Evolutionary conservation across 2,888 invertebrate species (phyloP).

Genomic region (Drosophila infuscata): DNA sequence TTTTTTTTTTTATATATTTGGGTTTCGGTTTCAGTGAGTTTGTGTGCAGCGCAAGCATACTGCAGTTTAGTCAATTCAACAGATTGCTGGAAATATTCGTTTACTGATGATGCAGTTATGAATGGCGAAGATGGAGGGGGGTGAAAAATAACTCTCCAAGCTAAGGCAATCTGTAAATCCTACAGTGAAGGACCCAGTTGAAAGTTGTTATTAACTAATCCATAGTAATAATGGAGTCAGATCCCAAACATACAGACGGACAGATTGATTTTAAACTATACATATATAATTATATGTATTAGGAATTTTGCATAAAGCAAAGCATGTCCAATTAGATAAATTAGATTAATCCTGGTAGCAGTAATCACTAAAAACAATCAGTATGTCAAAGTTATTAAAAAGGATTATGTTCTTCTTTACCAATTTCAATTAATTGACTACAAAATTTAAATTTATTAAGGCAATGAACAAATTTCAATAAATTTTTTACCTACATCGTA

Average conservation of each 20-base stretch:
- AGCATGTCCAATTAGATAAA: background rate
- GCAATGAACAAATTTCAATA: background rate
- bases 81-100: background rate
- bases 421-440: background rate
- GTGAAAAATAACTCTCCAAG: background rate
- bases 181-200: background rate
- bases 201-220: background rate
- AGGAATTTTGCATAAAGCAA: background rate
- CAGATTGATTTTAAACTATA: background rate
- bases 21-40: conserved; percentile 2
- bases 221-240: background rate
- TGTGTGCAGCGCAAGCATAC: conserved; percentile 40
- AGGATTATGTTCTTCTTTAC: background rate
- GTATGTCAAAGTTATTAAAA: background rate
- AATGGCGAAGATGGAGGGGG: background rate
- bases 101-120: background rate
- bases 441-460: background rate
- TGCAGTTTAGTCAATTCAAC: conserved; percentile 30
- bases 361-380: background rate
- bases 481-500: background rate
- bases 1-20: background rate
- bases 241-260: background rate
- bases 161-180: background rate
- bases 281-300: background rate
- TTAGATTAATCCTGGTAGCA: background rate